Evolutionary conservation across 2,797 vertebrate species (phyloP).

Genomic region (Chrosomus eos): DNA sequence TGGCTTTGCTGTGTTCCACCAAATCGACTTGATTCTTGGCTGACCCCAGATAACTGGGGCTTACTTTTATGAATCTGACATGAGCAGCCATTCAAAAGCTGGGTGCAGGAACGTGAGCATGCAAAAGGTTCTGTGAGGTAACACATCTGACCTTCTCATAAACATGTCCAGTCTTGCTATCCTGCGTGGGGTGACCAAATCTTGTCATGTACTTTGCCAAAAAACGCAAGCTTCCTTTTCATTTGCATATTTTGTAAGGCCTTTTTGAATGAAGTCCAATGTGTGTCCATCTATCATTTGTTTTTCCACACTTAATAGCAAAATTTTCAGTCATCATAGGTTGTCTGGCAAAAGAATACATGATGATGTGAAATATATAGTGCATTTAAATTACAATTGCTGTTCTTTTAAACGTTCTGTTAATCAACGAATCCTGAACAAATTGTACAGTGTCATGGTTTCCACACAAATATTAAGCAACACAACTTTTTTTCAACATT

Average conservation of each 20-base stretch:
- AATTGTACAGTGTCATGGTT: not conserved
- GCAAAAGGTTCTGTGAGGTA: constrained; percentile 50
- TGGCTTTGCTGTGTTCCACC: constrained; percentile 55
- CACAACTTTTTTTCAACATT: not conserved
- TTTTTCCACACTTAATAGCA: constrained; percentile 35
- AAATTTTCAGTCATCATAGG: not conserved
- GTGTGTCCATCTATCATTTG: constrained; percentile 32
- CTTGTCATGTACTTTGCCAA: constrained; percentile 47
- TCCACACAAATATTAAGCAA: not conserved
- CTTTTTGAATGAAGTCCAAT: constrained; percentile 20
- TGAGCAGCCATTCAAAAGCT: constrained; percentile 71
- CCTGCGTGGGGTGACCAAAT: constrained; percentile 52
- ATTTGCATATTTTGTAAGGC: constrained; percentile 20
- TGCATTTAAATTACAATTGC: not conserved
- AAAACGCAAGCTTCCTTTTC: constrained; percentile 26
- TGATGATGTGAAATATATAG: constrained; percentile 1
- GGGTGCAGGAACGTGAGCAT: constrained; percentile 61
- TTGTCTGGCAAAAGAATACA: constrained; percentile 10
- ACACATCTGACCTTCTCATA: constrained; percentile 48
- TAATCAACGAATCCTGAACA: not conserved
- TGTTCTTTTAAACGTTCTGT: not conserved
- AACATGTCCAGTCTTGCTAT: constrained; percentile 53
- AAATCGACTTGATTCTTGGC: constrained; percentile 68
- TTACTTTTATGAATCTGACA: constrained; percentile 79
- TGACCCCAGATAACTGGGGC: constrained; percentile 72